Evolutionary conservation across 2,888 invertebrate genomes (phyloP), one percentile per base, ranked within the genome.

Genomic region (Noctua fimbriata): DNA sequence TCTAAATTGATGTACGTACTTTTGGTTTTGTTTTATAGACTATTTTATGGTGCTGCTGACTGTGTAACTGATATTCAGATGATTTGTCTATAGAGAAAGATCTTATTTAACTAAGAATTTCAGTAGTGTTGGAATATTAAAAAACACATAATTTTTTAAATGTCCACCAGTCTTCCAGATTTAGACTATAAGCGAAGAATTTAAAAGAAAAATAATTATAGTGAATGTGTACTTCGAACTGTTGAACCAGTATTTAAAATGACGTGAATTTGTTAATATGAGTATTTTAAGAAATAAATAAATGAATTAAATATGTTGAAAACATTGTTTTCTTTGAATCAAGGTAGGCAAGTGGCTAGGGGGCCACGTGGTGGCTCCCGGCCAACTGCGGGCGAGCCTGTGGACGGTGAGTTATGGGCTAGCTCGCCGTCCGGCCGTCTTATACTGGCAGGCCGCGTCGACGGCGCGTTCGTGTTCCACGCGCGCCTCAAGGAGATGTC

Each of bases 1-100:
- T 75, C 24, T 84, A 88, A 88, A 87, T 85, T 73, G 36, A 21
- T 81, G 75, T 81, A 63, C 67, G 76, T 82, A 73, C 82, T 89
- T 82, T 86, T 81, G 77, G 77, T 73, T 84, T 58, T 81, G 69
- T 72, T 71, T 82, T 75, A 73, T n/a, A 63, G 66, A 72, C 28
- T n/a, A 74, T 65, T 77, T 72, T 32, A 52, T 70, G 67, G 70
- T 81, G 67, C 66, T 83, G 67, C 66, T 77, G 69, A 82, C 69
- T 81, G 77, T 81, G 82, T 88, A 82, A 85, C 77, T 89, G 88
- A 89, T 87, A 85, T 89, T 89, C 79, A 85, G 78, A 79, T 79
- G 52, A 80, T 78, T 73, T 76, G 21, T 69, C 52, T 63, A 32
- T 36, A 52, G 74, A 76, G 55, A 76, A 79, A 73, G 58, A 76